Evolutionary conservation across 2,797 vertebrate genomes (phyloP).

Genomic region (Rhodeus uyekii): DNA sequence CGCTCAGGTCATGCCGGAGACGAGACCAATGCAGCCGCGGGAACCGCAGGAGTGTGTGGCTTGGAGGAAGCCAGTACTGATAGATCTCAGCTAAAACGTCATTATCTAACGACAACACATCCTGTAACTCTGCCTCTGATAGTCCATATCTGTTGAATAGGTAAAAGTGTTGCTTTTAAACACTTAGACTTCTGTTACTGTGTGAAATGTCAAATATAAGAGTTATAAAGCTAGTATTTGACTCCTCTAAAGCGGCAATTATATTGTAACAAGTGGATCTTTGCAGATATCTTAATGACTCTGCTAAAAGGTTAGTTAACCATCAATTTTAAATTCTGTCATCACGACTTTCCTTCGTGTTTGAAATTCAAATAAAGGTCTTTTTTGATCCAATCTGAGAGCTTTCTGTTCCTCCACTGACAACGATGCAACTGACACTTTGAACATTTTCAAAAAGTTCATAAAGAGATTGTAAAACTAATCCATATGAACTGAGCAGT

Average conservation of each 20-base stretch:
- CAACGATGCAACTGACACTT: no score
- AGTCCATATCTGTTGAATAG: slow-evolving; percentile 76
- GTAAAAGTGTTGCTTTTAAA: not conserved
- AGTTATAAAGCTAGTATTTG: not conserved
- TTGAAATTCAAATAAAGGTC: no score
- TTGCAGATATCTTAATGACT: not conserved
- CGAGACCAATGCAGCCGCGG: slow-evolving; percentile 80
- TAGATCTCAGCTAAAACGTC: slow-evolving; percentile 81
- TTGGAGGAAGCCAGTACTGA: slow-evolving; percentile 72
- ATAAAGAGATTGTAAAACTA: no score
- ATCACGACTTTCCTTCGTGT: no score
- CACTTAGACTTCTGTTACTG: not conserved
- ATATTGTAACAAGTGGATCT: not conserved
- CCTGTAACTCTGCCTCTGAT: slow-evolving; percentile 81
- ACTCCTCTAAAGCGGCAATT: not conserved
- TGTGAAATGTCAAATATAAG: not conserved
- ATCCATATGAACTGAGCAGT: no score
- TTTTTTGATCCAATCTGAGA: no score
- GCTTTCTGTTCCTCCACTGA: no score
- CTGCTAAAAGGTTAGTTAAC: no score
- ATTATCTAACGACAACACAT: slow-evolving; percentile 84
- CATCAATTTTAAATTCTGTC: no score
- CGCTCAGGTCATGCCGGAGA: slow-evolving; percentile 73
- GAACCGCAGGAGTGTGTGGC: slow-evolving; percentile 74
- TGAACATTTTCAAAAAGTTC: no score